Evolutionary conservation across 2,113 vertebrate genomes (phyloP).

Genomic region (Arizona elegans): DNA sequence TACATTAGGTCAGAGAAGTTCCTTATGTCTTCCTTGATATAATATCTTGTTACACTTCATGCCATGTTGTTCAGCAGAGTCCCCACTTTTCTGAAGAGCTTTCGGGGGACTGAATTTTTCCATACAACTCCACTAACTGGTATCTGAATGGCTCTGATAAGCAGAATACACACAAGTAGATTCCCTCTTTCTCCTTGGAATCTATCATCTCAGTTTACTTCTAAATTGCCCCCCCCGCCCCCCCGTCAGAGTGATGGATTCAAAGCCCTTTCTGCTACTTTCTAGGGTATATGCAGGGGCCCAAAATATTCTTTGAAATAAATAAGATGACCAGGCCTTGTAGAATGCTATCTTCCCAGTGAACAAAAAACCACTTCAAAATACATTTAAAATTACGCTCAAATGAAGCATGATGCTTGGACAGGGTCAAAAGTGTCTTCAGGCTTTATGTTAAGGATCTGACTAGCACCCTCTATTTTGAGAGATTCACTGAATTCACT

Average conservation of each 20-base stretch:
- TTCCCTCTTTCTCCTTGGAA: background rate
- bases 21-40: background rate
- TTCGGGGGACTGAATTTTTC: background rate
- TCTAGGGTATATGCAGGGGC: background rate
- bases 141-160: background rate
- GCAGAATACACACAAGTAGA: background rate
- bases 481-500: background rate
- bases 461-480: background rate
- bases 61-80: background rate
- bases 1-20: background rate
- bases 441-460: background rate
- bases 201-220: background rate
- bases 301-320: background rate
- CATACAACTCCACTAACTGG: background rate
- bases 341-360: background rate
- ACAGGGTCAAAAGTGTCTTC: background rate
- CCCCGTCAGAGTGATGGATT: background rate
- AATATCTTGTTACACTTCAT: background rate
- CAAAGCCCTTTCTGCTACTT: background rate
- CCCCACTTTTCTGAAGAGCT: background rate
- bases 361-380: background rate
- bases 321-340: background rate
- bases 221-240: background rate
- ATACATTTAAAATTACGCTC: background rate
- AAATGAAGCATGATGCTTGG: background rate